These are phyloP conservation scores for Meda fulgida DNA, from an alignment of 2,797 vertebrate genomes.

Conservation along the genomic window DNA sequence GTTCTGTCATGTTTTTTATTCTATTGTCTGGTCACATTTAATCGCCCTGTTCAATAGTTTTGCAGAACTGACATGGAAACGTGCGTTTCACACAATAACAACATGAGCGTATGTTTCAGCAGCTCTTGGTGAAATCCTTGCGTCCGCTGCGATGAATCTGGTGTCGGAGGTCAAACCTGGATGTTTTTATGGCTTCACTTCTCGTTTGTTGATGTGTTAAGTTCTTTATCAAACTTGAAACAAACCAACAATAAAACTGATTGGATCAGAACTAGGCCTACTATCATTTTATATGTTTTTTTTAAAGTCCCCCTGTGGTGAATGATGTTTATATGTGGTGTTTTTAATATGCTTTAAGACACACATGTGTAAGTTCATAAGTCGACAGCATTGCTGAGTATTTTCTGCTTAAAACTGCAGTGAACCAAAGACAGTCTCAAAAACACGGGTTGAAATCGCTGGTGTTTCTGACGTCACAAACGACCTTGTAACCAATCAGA, in stretches of 20 bases:
- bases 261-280: slow-evolving; percentile 52
- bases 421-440: too few species aligned
- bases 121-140: background rate
- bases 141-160: slow-evolving; percentile 48
- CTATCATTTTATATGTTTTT: background rate
- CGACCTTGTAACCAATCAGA: too few species aligned
- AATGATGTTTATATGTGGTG: too few species aligned
- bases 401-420: too few species aligned
- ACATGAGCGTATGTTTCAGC: background rate
- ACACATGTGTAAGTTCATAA: too few species aligned
- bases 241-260: slow-evolving; percentile 67
- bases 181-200: slow-evolving; percentile 80
- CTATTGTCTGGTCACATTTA: background rate
- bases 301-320: too few species aligned
- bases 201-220: slow-evolving; percentile 78
- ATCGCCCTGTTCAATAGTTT: background rate
- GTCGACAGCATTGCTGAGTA: too few species aligned
- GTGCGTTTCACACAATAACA: background rate
- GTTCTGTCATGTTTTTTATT: background rate
- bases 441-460: too few species aligned
- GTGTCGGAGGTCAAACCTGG: slow-evolving; percentile 75
- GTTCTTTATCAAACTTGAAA: slow-evolving; percentile 82
- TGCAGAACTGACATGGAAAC: background rate
- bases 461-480: too few species aligned
- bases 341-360: too few species aligned